Evolutionary conservation across 2,113 vertebrate genomes (phyloP), one percentile per base, ranked within the genome.

Genomic region (Anoura caudifer): DNA sequence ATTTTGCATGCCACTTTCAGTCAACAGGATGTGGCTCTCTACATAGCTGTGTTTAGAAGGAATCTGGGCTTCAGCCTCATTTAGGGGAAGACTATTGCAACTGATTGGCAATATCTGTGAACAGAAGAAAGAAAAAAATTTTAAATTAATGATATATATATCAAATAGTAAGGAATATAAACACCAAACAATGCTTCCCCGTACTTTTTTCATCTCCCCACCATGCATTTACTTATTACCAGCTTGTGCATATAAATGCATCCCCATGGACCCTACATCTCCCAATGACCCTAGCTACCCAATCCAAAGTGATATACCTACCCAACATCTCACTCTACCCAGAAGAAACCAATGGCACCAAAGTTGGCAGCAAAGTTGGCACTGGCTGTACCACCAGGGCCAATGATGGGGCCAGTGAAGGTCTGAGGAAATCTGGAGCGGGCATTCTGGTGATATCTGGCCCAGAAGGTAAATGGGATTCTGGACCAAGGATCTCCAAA

Each of bases 301-400:
- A 96, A 92, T 90, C 24, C 75, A 90, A 84, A 96, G 26, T 80
- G 70, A 95, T 87, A 7, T 80, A 97, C 96, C 72, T 97, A 97
- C 96, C 96, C 61, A 91, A 87, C 41, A 85, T 73, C 59, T 98
- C 86, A 98, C 85, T 98, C 97, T 65, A 97, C 97, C 97, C 97
- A 98, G 97, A 98, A 98, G 97, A 98, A 98, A 91, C 97, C 97
- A 92, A 98, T 98, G 97, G 97, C 97, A 98, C 97, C 96, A 87
- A 98, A 98, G 96, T 97, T 97, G 97, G 97, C 94, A 80, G 97
- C 92, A n/a, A 98, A 97, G 97, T 98, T 98, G 90, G 97, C 96
- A 96, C 92, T 94, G 36, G 97, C 72, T 88, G 97, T 87, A 82
- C 96, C 90, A 85, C 94, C 82, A 75, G 97, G 96, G 47, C 97